Evolutionary conservation across 1,140 invertebrate species (phyloP), one percentile per base, ranked within the genome.

Genomic region (Cecropterus lyciades): DNA sequence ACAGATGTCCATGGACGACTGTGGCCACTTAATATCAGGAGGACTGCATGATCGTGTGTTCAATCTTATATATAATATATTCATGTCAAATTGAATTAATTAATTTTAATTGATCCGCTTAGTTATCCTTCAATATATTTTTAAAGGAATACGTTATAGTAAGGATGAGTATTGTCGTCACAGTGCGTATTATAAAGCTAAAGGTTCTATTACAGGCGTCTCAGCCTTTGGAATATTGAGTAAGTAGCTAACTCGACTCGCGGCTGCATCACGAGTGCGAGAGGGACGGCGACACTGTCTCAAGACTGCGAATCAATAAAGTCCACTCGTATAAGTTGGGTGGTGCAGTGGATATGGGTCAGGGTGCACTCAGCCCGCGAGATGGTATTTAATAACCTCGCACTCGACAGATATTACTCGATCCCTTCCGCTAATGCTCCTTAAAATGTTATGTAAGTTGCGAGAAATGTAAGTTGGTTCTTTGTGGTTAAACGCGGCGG

Each of bases 271-370:
- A 11, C 62, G 72, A 66, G 87, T 66, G 83, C 49, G 82, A 89
- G 76, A 53, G 80, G 70, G 86, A 89, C 63, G 53, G 79, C 65
- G 5, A 75, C 73, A 83, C 53, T 82, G 78, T 86, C 89, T 91
- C 87, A 91, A 91, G 89, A 89, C 88, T 86, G 71, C 82, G 89
- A 91, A 91, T 91, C 89, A 89, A 91, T 91, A 91, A 87, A 89
- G 87, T 89, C 85, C 85, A 91, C 85, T 91, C 78, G 85, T 85
- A 86, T 79, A 85, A 82, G 81, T 82, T 84, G 86, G 79, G 78
- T 78, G 83, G 82, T 89, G 89, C 89, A 89, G 76, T 80, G 75
- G 87, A 89, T 91, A 72, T 89, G 83, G 88, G 88, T 91, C 88
- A 84, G 79, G 72, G 75, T 88, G 87, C 85, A 89, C 75, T 81